phyloP scores from a whole-genome alignment of 2,113 vertebrate species.

The Strigops habroptila region DNA sequence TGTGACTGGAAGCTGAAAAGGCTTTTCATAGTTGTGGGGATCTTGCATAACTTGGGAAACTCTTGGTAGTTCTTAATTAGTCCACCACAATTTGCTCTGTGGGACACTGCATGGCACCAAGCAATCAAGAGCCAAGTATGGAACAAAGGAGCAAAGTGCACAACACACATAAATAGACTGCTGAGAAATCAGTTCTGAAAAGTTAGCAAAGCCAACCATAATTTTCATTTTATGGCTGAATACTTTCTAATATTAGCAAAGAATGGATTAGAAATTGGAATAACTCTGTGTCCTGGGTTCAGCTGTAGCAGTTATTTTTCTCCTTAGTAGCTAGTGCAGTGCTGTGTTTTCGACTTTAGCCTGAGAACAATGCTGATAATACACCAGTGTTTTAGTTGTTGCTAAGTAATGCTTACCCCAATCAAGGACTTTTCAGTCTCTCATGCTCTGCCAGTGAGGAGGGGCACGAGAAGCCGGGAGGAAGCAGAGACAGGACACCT shows the following conservation, averaged over 20 bases:
- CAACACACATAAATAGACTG: not conserved
- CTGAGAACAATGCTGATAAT: no score
- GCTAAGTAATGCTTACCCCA: no score
- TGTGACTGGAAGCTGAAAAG: not conserved
- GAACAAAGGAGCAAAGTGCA: constrained; percentile 47
- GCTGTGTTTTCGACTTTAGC: no score
- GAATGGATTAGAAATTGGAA: constrained; percentile 29
- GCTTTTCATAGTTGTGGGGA: constrained; percentile 38
- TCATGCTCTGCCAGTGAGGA: no score
- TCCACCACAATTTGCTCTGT: not conserved
- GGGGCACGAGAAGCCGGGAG: no score
- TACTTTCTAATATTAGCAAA: constrained; percentile 20
- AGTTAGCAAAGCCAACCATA: constrained; percentile 1
- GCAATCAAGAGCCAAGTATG: not conserved
- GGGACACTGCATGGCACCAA: not conserved
- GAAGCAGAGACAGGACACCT: no score
- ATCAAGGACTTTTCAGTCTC: no score
- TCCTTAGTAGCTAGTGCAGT: no score
- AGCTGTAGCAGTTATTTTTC: no score
- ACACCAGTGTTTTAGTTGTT: no score
- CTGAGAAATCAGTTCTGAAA: constrained; percentile 11
- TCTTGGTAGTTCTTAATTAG: constrained; percentile 53
- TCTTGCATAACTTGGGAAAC: constrained; percentile 41
- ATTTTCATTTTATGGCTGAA: constrained; percentile 35
- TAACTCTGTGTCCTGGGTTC: no score